Evolutionary conservation across 2,888 invertebrate genomes (phyloP), one percentile per base, ranked within the genome.

Genomic region (Diarsia mendica): DNA sequence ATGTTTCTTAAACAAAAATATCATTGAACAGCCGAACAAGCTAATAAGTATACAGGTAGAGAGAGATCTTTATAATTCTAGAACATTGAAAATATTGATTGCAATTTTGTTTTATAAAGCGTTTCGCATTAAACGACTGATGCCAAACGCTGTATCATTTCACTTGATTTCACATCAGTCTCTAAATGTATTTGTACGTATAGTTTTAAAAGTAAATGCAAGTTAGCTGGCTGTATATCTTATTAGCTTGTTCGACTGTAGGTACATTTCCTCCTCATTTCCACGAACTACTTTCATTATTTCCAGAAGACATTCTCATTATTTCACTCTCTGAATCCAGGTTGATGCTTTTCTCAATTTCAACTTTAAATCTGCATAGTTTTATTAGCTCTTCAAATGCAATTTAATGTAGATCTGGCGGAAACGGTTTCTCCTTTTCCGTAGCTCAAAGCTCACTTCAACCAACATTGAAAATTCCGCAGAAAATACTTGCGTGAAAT

Each of bases 401-500:
- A 90, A 89, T 90, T 82, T 88, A 85, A 87, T 82, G 85, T 83
- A 86, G 79, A 85, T 88, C 77, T 82, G 69, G 72, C 73, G 79
- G 87, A 82, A 80, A 69, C 46, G 72, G 67, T 74, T 83, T 69
- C 71, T 77, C 72, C 77, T 84, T 77, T 83, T 77, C 68, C 67
- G 80, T 84, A 71, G 77, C 85, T 89, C 88, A 89, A 90, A 89
- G 89, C 75, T 78, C 64, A 80, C 75, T 78, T 74, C 73, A 82
- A 86, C 78, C 83, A 85, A 88, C 86, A 88, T 89, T 90, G 85
- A 85, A 89, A 88, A 89, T 86, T 77, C 82, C 76, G 61, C 44
- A 0, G 28, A 67, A 80, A 71, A 77, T 68, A 64, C 74, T 69
- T 39, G 67, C 33, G 73, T 74, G 46, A 55, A 64, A 67, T 70